A percentile compares a stretch with the other conserved stretches of the same genome.
phyloP scores from a whole-genome alignment of 2,797 vertebrate genomes.

The Chelidonichthys spinosus region DNA sequence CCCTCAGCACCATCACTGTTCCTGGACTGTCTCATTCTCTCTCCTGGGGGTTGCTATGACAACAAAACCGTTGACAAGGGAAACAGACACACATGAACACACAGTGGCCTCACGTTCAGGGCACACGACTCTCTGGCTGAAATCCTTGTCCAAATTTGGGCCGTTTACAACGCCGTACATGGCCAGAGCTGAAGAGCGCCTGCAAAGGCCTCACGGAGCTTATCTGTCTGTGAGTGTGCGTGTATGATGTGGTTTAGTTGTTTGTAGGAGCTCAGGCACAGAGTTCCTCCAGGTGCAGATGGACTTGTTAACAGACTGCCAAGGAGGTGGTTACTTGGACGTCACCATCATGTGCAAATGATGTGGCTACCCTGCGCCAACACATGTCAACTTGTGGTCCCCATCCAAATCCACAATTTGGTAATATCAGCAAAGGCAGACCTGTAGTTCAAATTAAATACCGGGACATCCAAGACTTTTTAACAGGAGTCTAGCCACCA shows the following conservation, averaged over 20 bases:
- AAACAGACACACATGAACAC: conserved; percentile 76
- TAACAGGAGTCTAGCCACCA: not conserved
- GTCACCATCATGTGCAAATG: not conserved
- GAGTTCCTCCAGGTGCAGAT: conserved; percentile 62
- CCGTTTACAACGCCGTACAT: conserved; percentile 84
- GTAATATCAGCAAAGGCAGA: conserved; percentile 2
- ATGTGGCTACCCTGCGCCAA: not conserved
- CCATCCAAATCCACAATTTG: conserved; percentile 10
- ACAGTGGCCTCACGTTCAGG: conserved; percentile 85
- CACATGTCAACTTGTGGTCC: not conserved
- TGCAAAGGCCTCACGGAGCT: conserved; percentile 76
- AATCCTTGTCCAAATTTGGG: conserved; percentile 94
- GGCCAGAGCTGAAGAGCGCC: conserved; percentile 80
- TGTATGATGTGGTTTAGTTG: conserved; percentile 38
- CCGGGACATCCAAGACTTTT: not conserved
- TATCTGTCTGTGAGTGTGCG: conserved; percentile 76
- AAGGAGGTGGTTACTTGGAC: not conserved
- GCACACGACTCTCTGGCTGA: conserved; percentile 90
- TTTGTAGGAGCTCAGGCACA: conserved; percentile 37
- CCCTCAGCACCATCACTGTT: conserved; percentile 12
- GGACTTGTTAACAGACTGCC: conserved; percentile 11
- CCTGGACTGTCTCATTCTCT: conserved; percentile 50
- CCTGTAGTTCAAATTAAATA: conserved; percentile 10
- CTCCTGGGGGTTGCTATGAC: conserved; percentile 77
- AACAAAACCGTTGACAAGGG: conserved; percentile 68